Conservation (phyloP, 35 echinoderm and acorn worm genomes). For the Ophioderma brevispina region DNA sequence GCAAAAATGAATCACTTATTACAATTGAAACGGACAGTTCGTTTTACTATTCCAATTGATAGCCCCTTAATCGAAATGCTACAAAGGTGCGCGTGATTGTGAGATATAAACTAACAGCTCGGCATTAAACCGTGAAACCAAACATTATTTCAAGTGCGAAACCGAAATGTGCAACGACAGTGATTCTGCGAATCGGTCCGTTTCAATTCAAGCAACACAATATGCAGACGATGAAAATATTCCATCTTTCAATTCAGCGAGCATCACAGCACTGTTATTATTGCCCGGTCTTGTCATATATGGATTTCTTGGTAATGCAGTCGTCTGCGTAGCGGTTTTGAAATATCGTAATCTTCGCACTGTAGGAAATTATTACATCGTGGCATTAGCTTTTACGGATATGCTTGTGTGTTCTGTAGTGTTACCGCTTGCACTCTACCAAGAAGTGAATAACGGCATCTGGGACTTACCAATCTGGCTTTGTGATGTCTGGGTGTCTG, state of each 20-base stretch:
- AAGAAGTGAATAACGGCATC: conserved; percentile 31
- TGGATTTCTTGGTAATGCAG: conserved; percentile 74
- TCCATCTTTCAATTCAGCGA: background rate
- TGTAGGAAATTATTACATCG: conserved; percentile 78
- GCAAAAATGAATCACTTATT: no score
- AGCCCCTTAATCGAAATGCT: no score
- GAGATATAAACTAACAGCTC: no score
- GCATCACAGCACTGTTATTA: background rate
- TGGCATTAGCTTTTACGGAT: conserved; percentile 81
- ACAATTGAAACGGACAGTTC: no score
- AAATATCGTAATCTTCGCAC: conserved; percentile 57
- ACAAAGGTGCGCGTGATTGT: no score
- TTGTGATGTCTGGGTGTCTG: conserved; percentile 78
- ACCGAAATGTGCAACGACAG: no score
- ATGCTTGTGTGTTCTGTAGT: conserved; percentile 65
- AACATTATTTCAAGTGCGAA: no score
- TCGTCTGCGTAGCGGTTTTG: conserved; percentile 84
- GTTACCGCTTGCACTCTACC: conserved; percentile 74
- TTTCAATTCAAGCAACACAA: no score
- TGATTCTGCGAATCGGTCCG: no score
- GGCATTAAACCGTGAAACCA: no score
- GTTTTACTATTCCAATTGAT: no score
- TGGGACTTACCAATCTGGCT: conserved; percentile 52
- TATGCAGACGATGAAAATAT: no score
- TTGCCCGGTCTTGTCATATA: conserved; percentile 18